Evolutionary conservation across 2,797 vertebrate genomes (phyloP), one percentile per base, ranked within the genome.

Genomic region (Sebastes oblongus): DNA sequence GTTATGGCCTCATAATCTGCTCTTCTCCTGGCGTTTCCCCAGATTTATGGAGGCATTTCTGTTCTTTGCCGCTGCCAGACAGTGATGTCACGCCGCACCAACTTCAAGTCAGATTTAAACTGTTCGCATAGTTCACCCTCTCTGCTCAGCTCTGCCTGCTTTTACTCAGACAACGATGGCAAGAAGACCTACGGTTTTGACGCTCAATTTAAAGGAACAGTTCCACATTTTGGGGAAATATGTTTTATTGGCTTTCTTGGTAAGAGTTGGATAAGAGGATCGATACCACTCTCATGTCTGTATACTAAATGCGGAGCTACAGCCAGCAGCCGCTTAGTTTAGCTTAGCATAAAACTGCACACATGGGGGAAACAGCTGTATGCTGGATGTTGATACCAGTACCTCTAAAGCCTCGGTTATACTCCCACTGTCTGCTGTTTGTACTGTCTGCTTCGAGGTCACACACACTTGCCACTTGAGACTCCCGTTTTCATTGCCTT

Each of bases 1-100:
- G 88, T 89, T 91, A 87, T 72, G 68, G 90, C 87, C 87, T 89
- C 86, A 80, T 92, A 93, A 89, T 89, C 83, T 75, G 67, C 85
- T 91, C 78, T 65, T 91, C 85, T 90, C 68, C 77, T 86, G 85
- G 91, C 88, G 82, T 90, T 92, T 87, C 46, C 77, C 71, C 79
- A 88, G 82, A 93, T 91, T 90, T 91, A 93, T 86, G 78, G 70
- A 86, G 80, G 78, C 87, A 71, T 87, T 87, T 85, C 81, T 81
- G 56, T 73, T 87, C 72, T 73, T 75, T 66, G 66, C 83, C 1
- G 18, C 78, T 85, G 86, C 89, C 87, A 89, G 82, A 92, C 85
- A 86, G 76, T 87, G 81, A 91, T 90, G 86, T 92, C 92, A 93
- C 77, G 91, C 67, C 67, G 87, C 68, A 86, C 78, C 80, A 69